These are phyloP conservation scores for Microcebus jonahi DNA, from an alignment of 2,113 vertebrate species.

Conservation along the genomic window DNA sequence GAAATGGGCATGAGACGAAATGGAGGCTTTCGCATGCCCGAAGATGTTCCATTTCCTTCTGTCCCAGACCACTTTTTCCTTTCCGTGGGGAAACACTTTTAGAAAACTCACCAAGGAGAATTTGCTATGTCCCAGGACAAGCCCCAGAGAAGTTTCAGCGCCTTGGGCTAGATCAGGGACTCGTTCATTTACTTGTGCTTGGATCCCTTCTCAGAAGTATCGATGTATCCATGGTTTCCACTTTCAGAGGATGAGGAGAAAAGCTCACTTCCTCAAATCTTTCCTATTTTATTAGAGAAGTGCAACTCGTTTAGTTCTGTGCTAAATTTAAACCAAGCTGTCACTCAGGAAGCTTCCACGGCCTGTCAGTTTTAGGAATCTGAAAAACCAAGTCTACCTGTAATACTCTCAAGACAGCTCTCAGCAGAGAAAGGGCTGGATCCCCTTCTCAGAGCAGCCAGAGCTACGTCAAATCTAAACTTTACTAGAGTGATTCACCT, in stretches of 20 bases:
- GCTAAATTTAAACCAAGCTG: conserved; percentile 69
- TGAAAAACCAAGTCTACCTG: conserved; percentile 36
- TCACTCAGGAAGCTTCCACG: conserved; percentile 59
- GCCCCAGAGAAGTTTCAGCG: background rate
- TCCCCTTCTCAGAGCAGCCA: background rate
- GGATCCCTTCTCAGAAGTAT: conserved; percentile 50
- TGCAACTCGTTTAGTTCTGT: conserved; percentile 18
- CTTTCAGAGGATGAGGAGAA: background rate
- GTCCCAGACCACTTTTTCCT: conserved; percentile 61
- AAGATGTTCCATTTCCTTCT: conserved; percentile 17
- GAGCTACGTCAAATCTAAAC: background rate
- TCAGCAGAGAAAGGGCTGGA: background rate
- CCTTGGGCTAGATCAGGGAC: conserved; percentile 55
- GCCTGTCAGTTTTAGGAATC: conserved; percentile 58
- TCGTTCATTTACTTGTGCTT: conserved; percentile 65
- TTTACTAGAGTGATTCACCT: background rate
- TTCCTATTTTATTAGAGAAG: conserved; percentile 7
- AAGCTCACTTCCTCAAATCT: conserved; percentile 11
- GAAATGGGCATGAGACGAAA: background rate
- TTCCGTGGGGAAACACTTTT: conserved; percentile 21
- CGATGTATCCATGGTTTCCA: conserved; percentile 1
- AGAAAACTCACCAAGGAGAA: conserved; percentile 38
- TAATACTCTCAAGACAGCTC: background rate
- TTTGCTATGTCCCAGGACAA: background rate
- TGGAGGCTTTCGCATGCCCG: background rate